Evolutionary conservation across 2,113 vertebrate genomes (phyloP).

Genomic region (Micromys minutus): DNA sequence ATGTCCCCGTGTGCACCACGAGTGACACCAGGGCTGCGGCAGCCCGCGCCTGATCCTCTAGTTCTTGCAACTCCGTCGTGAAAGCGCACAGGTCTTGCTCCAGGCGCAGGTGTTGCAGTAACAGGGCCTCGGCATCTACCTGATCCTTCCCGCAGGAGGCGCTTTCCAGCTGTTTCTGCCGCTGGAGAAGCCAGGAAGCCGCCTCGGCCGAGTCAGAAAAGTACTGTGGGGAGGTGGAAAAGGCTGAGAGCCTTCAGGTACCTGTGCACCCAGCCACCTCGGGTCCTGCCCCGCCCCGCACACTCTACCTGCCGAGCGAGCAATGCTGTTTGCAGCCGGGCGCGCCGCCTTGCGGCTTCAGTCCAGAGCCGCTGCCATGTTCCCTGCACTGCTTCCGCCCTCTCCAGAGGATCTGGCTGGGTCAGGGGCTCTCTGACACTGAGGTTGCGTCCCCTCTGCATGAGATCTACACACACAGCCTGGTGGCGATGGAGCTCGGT

Average conservation of each 20-base stretch:
- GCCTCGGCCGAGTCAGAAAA: conserved; percentile 89
- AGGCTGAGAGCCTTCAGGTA: not conserved
- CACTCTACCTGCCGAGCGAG: conserved; percentile 88
- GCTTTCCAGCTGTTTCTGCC: conserved; percentile 84
- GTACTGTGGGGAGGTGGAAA: conserved; percentile 84
- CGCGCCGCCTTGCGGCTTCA: conserved; percentile 76
- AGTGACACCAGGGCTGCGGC: conserved; percentile 83
- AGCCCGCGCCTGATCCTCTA: conserved; percentile 86
- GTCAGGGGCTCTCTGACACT: conserved; percentile 71
- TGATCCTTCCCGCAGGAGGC: conserved; percentile 88
- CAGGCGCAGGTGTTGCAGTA: conserved; percentile 88
- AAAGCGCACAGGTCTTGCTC: conserved; percentile 88
- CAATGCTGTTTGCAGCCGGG: conserved; percentile 87
- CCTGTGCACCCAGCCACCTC: rapidly evolving
- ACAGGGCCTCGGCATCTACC: conserved; percentile 81
- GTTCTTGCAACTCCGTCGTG: conserved; percentile 84
- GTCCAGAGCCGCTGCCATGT: conserved; percentile 88
- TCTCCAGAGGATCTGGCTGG: conserved; percentile 83
- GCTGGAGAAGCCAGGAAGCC: conserved; percentile 89
- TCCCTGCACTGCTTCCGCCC: conserved; percentile 85
- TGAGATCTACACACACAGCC: conserved; percentile 83
- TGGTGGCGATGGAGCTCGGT: conserved; percentile 88
- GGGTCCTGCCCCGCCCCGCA: not conserved
- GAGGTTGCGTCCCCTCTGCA: conserved; percentile 87
- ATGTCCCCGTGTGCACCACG: conserved; percentile 77